These are phyloP conservation scores for Taxidea taxus DNA, from an alignment of 2,113 vertebrate species.

Conservation along the genomic window DNA sequence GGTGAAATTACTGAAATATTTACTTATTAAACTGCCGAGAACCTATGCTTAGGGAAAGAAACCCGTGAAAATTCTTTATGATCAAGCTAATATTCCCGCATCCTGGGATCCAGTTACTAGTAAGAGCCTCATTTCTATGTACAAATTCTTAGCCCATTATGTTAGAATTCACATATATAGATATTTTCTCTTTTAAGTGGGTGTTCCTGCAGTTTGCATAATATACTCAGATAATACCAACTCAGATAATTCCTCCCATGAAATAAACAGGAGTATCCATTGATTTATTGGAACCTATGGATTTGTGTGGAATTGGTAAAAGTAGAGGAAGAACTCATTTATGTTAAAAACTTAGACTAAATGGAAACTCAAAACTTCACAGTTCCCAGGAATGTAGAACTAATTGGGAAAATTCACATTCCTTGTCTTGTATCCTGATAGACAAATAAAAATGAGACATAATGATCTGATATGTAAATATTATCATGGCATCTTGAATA, in stretches of 20 bases:
- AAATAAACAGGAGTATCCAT: background rate
- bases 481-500: background rate
- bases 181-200: background rate
- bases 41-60: conserved; percentile 28
- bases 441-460: background rate
- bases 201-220: background rate
- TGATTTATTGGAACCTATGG: background rate
- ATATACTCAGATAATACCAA: background rate
- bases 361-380: conserved; percentile 1
- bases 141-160: background rate
- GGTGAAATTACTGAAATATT: background rate
- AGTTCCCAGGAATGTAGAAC: background rate
- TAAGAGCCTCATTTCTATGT: background rate
- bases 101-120: background rate
- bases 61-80: background rate
- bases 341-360: background rate
- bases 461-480: background rate
- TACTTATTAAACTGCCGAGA: background rate
- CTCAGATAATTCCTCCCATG: background rate
- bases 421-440: background rate
- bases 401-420: background rate
- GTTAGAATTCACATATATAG: background rate
- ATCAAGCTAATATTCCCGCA: background rate
- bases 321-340: background rate
- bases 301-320: background rate